phyloP scores from a whole-genome alignment of 2,113 vertebrate species.

The Pholis gunnellus region DNA sequence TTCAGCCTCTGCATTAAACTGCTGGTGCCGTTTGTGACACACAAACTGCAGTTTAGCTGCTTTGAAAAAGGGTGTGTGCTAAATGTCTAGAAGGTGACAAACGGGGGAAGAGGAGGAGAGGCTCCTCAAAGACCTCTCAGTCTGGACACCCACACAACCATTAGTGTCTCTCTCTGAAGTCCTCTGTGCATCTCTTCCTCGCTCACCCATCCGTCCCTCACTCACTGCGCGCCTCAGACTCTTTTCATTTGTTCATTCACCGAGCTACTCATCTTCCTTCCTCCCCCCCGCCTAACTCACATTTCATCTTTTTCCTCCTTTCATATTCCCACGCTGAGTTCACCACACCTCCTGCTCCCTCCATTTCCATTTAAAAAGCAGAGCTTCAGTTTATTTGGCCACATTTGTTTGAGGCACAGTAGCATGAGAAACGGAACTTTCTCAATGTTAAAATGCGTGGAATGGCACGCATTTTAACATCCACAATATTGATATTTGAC shows the following conservation, averaged over 20 bases:
- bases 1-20: background rate
- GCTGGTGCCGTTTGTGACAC: background rate
- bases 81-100: background rate
- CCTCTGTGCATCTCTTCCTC: slow-evolving; percentile 2
- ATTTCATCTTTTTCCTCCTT: background rate
- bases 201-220: background rate
- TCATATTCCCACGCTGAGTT: background rate
- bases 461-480: background rate
- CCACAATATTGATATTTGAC: background rate
- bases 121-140: slow-evolving; percentile 31
- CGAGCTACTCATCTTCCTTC: background rate
- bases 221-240: background rate
- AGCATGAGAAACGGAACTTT: background rate
- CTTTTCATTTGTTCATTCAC: slow-evolving; percentile 2
- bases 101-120: background rate
- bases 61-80: background rate
- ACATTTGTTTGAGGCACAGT: no score
- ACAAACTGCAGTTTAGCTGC: background rate
- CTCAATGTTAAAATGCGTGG: background rate
- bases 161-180: slow-evolving; percentile 38
- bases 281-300: background rate
- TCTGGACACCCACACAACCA: slow-evolving; percentile 29
- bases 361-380: background rate
- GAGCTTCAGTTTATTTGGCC: background rate
- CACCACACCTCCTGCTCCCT: background rate